Evolutionary conservation across 2,888 invertebrate species (phyloP), one percentile per base, ranked within the genome.

Genomic region (Caenorhabditis auriculariae): DNA sequence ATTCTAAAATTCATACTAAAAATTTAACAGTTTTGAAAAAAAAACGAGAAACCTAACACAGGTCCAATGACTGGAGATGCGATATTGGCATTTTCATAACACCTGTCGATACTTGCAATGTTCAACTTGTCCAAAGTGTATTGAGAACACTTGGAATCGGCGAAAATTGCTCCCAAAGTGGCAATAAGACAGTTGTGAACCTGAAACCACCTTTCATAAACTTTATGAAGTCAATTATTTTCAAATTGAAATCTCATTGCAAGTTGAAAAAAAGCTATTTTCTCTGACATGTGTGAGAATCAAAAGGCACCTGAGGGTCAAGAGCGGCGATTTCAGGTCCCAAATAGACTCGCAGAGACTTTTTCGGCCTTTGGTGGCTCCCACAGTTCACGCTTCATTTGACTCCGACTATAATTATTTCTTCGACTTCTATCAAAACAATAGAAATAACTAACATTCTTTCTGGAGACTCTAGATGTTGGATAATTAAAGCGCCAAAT

Each of bases 401-500:
- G 41, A 1, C 55, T 47, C 3, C 55, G 52, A 2, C 60, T 60
- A 35, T 26, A 48, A 59, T 46, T 4, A 54, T 15, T 21, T 66
- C 45, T 27, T 59, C 29, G 17, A 6, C 19, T 29, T 24, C 42
- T 23, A 38, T 49, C 24, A 37, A n/a, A 35, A n/a, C 15, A n/a
- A 49, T 37, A 49, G 17, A 17, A 24, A 23, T 28, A 27, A 48
- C 60, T 46, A 19, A 65, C 68, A 65, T 58, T 60, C 62, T 32
- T 29, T 53, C 56, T 15, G 69, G 69, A 19, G 67, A 64, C 42
- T 77, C 77, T 29, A 77, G 61, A 51, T 60, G 67, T 52, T 69
- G 69, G 67, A 77, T 77, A 23, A 72, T 67, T 45, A 74, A 42
- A 26, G 77, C 77, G 6, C 77, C 77, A 23, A 72, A 67, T 1